A percentile compares a stretch with the other conserved stretches of the same genome.
Evolutionary conservation across 2,113 vertebrate genomes (phyloP).

Genomic region (Prionailurus viverrinus): DNA sequence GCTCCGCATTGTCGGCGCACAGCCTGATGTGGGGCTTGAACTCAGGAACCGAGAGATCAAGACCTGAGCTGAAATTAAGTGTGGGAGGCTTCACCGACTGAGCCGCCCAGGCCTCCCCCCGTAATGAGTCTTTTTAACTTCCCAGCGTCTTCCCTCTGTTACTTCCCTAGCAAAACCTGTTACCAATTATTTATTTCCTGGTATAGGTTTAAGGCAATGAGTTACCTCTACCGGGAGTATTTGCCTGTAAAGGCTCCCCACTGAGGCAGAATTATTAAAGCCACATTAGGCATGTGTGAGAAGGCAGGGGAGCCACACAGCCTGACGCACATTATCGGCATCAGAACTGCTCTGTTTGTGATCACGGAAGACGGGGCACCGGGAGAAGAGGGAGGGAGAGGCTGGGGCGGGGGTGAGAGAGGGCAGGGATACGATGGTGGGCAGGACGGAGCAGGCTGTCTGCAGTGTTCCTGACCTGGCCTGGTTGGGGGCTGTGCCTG

Average conservation of each 20-base stretch:
- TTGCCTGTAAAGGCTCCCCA: neutral
- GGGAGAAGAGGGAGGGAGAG: neutral
- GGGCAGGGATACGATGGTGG: too few relatives aligned
- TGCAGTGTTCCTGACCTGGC: neutral
- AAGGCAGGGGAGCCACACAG: neutral
- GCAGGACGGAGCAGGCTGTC: neutral
- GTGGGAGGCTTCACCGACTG: too few relatives aligned
- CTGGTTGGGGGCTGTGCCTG: neutral
- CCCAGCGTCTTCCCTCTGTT: neutral
- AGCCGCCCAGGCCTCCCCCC: too few relatives aligned
- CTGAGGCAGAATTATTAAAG: neutral
- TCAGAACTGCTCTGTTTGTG: neutral
- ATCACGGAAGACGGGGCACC: neutral
- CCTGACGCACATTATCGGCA: accelerated
- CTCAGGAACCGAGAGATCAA: too few relatives aligned
- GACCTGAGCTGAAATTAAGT: too few relatives aligned
- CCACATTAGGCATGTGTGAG: neutral
- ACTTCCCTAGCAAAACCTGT: neutral
- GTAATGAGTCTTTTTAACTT: neutral
- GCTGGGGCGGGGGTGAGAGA: neutral
- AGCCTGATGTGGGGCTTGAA: too few relatives aligned
- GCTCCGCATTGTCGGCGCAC: too few relatives aligned
- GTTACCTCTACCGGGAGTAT: neutral
- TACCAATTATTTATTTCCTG: neutral
- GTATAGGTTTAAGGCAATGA: neutral